Evolutionary conservation across 2,113 vertebrate species (phyloP).

Genomic region (Pseudorhombus dupliciocellatus): DNA sequence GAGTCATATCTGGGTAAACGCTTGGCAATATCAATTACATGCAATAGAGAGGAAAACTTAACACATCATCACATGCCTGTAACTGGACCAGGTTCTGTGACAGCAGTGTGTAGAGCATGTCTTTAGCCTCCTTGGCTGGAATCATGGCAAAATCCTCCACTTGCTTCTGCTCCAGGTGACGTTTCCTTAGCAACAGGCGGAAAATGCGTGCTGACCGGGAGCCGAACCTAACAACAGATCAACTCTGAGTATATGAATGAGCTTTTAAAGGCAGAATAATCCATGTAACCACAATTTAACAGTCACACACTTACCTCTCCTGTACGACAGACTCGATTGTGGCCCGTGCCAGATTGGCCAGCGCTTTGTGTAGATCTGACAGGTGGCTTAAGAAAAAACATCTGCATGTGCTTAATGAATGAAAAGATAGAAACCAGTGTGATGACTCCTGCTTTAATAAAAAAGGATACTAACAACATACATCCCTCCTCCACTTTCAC

Average conservation of each 20-base stretch:
- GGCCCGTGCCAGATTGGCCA: conserved; percentile 87
- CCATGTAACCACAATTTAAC: neutral
- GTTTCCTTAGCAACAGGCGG: conserved; percentile 88
- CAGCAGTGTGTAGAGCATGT: conserved; percentile 95
- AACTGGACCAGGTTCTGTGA: conserved; percentile 90
- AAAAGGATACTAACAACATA: conserved; percentile 95
- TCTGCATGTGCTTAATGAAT: neutral
- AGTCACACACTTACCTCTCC: conserved; percentile 85
- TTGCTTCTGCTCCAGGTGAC: conserved; percentile 95
- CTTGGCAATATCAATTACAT: neutral
- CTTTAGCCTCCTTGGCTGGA: conserved; percentile 97
- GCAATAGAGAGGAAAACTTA: neutral
- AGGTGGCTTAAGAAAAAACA: conserved; percentile 72
- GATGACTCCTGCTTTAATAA: neutral
- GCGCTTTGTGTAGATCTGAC: conserved; percentile 88
- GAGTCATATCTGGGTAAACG: neutral
- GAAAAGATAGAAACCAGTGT: neutral
- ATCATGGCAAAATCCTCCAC: conserved; percentile 99
- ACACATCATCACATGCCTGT: conserved; percentile 80
- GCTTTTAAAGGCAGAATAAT: neutral
- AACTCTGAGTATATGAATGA: neutral
- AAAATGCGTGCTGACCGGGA: conserved; percentile 93
- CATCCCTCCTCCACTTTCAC: conserved; percentile 95
- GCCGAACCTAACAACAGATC: conserved; percentile 84
- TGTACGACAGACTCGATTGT: conserved; percentile 93